phyloP scores from a whole-genome alignment of 2,797 vertebrate species.

The Valencia hispanica region DNA sequence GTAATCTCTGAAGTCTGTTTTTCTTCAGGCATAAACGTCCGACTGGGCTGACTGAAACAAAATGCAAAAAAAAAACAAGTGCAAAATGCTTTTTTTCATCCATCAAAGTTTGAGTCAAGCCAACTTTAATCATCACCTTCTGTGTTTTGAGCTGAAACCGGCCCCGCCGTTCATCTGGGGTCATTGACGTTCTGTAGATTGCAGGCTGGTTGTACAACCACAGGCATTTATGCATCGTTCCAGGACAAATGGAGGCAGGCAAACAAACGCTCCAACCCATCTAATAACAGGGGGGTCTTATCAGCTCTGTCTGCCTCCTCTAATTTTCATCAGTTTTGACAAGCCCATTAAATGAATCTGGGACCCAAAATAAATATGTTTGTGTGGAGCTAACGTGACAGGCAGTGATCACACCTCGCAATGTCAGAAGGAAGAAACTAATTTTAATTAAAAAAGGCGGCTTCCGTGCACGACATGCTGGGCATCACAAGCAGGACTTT shows the following conservation, averaged over 20 bases:
- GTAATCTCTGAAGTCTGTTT: conserved; percentile 48
- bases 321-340: conserved; percentile 81
- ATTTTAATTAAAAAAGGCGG: conserved; percentile 74
- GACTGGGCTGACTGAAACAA: conserved; percentile 20
- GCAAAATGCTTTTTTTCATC: conserved; percentile 40
- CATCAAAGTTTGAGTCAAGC: conserved; percentile 43
- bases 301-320: conserved; percentile 74
- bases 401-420: conserved; percentile 77
- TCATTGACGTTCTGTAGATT: conserved; percentile 41
- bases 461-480: conserved; percentile 33
- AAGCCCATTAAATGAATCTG: conserved; percentile 78
- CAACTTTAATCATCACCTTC: conserved; percentile 49
- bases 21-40: conserved; percentile 48
- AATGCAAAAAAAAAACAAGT: conserved; percentile 20
- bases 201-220: conserved; percentile 25
- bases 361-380: conserved; percentile 79
- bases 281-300: conserved; percentile 74
- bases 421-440: conserved; percentile 49
- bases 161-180: conserved; percentile 6
- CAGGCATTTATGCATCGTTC: conserved; percentile 52
- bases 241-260: conserved; percentile 60
- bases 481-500: conserved; percentile 53
- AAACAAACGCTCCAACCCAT: conserved; percentile 65
- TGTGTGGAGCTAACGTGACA: conserved; percentile 77
- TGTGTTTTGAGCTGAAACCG: conserved; percentile 34